Base-by-base conservation (phyloP, 2,113 vertebrate genomes). In the Tetraodon nigroviridis region DNA sequence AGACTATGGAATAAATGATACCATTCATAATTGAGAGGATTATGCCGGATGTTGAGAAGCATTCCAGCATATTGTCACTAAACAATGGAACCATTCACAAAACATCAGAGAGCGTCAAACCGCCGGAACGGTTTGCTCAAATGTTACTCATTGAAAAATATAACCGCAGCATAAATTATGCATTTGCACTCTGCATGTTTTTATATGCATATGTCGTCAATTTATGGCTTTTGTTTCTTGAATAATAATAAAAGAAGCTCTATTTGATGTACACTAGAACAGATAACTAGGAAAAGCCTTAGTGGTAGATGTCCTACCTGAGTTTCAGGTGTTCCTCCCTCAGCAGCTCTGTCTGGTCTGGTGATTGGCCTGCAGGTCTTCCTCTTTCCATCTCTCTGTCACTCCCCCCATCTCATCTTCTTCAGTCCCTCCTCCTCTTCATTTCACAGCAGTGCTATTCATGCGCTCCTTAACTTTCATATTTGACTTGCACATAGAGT, bases 1-100 rank as follows among this genome's bases (percentile, higher is more conserved):
- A 64, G 67, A 69, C 79, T 63, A 55, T 55, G 59, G 66, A 80
- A 85, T 64, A 78, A 81, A 75, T 80, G 58, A 80, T 79, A 69
- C 55, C 77, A 83, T 84, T 85, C 78, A 86, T 85, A 83, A 84
- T 78, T 80, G 61, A 84, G 48, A 53, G 55, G 73, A 81, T 69
- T 75, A 64, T 58, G 53, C 66, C 58, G 65, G 61, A 88, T 56
- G 62, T 67, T 69, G 64, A 53, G 47, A 20, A 75, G 73, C 69
- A 50, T 77, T 86, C 71, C 71, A 42, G 55, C 45, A 2, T 48
- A 53, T 48, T 47, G 0, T 52, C 45, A 41, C 46, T 0, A 57
- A 78, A 67, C 64, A 79, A 76, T 62, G 8, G 51, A 68, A 5
- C 52, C 32, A 58, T 62, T 71, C 64, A 78, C 1, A 0, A 11